Base-by-base conservation (phyloP, 2,113 vertebrate genomes). In the Hypanus sabinus region DNA sequence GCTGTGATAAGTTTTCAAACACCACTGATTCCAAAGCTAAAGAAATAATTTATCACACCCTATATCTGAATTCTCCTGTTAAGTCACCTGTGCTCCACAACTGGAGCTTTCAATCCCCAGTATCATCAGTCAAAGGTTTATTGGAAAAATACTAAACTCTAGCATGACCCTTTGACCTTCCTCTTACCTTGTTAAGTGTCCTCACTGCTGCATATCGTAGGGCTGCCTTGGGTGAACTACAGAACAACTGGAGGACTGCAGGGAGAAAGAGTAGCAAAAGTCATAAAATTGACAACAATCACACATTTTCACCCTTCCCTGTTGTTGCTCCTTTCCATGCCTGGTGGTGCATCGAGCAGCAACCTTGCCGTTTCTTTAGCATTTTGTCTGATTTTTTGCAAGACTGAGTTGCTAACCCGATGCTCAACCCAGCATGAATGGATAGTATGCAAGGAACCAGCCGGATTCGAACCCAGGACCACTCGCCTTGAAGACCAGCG, bases 171-270 rank as follows among this genome's bases (percentile, higher is more conserved):
- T 92, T 92, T 18, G 46, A 46, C 24, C 10, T 20, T 38, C n/a
- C 87, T 70, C 68, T 95, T 96, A 98, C 97, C 97, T 98, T 98
- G 94, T 98, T 98, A 94, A 98, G 97, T 20, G 97, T 98, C 38
- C 97, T 97, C 65, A 98, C 97, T 0, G 97, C 97, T 5, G 97
- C 97, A 0, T 98, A 98, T 33, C 97, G 96, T 93, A 98, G 96
- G 0, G 97, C 97, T 0, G 97, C 97, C 95, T 98, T 98, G 0
- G 97, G 97, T 0, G 97, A 98, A 95, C 97, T 98, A 94, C 97
- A 98, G 95, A 98, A 97, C 80, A 98, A 95, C 95, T 98, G 97
- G 79, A 97, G 95, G 95, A 97, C 97, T 98, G 96, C 62, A 94
- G 62, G 68, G 57, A 92, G n/a, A 83, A 94, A 94, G 94, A 96